These are phyloP conservation scores for Thamnophis elegans DNA, from an alignment of 2,797 vertebrate genomes.

Conservation along the genomic window DNA sequence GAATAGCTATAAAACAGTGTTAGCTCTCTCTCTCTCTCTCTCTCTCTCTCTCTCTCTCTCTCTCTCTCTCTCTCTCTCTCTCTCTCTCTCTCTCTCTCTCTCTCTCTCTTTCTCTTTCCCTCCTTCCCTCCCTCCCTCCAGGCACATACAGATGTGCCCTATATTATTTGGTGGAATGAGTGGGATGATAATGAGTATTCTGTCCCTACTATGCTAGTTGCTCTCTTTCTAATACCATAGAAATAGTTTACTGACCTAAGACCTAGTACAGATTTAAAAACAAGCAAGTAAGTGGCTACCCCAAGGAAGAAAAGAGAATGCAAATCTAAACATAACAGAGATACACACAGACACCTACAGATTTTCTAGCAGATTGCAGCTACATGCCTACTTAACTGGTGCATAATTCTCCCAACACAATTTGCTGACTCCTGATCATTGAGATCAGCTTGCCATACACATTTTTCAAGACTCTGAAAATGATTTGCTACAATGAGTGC, in stretches of 20 bases:
- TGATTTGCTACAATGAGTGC: background rate
- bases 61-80: too few species aligned
- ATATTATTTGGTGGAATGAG: background rate
- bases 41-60: background rate
- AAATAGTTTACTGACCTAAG: background rate
- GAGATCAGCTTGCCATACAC: background rate
- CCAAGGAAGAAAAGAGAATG: background rate
- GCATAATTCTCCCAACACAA: background rate
- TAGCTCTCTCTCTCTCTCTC: background rate
- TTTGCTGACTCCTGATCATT: background rate
- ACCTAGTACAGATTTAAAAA: background rate
- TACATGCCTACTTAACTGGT: background rate
- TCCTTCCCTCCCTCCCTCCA: too few species aligned
- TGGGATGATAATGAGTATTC: background rate
- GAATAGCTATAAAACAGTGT: background rate
- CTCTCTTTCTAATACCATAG: background rate
- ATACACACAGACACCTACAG: background rate
- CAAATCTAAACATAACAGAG: background rate
- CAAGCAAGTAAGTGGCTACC: background rate
- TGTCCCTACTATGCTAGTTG: background rate
- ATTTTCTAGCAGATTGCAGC: background rate
- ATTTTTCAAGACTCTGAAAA: background rate
- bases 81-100: too few species aligned
- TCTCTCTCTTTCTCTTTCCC: too few species aligned
- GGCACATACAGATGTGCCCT: background rate